Evolutionary conservation across 2,888 invertebrate genomes (phyloP).

Genomic region (Rhopalosiphum nymphaeae): DNA sequence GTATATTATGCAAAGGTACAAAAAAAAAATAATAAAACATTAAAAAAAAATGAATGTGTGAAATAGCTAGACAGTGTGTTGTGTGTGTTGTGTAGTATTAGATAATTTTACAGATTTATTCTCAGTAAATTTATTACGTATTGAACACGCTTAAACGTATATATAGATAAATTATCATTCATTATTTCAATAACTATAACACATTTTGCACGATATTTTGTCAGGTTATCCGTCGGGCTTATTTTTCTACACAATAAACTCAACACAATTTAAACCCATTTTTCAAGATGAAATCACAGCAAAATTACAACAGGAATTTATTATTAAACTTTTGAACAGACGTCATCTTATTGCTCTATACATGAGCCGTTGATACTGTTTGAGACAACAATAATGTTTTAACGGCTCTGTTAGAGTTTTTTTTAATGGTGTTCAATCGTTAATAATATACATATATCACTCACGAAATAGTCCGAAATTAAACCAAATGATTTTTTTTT

Average conservation of each 20-base stretch:
- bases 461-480: neutral
- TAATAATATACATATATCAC: neutral
- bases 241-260: conserved; percentile 5
- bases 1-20: neutral
- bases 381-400: neutral
- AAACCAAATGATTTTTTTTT: neutral
- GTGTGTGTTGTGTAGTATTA: neutral
- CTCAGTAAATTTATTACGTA: neutral
- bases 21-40: neutral
- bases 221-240: conserved; percentile 10
- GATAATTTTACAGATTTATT: neutral
- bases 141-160: neutral
- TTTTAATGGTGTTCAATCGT: neutral
- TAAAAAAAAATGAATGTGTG: neutral
- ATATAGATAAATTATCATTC: neutral
- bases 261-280: neutral
- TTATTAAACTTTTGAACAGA: neutral
- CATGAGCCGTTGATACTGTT: neutral
- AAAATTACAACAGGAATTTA: neutral
- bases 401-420: neutral
- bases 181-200: conserved; percentile 14
- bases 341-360: neutral
- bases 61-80: neutral
- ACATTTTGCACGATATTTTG: conserved; percentile 21
- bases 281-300: neutral